Evolutionary conservation across 2,888 invertebrate genomes (phyloP).

Genomic region (Pseudococcus jackbeardsleyi): DNA sequence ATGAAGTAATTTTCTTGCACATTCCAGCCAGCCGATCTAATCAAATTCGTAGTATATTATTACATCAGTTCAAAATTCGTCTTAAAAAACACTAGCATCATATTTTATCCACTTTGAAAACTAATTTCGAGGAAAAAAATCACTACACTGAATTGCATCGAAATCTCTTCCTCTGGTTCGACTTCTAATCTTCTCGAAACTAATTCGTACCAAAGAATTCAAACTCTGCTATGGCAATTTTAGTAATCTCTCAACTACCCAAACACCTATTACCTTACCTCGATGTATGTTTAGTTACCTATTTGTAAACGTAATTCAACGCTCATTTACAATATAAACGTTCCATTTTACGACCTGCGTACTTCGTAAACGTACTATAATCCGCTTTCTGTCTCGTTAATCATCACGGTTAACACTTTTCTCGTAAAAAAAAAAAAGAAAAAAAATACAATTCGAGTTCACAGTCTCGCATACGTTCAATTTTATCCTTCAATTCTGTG

Average conservation of each 20-base stretch:
- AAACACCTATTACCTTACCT: background rate
- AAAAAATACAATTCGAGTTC: constrained; percentile 6
- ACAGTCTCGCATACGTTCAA: background rate
- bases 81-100: too few species aligned
- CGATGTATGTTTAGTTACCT: background rate
- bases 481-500: background rate
- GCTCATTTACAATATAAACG: background rate
- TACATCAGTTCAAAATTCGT: too few species aligned
- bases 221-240: background rate
- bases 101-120: too few species aligned
- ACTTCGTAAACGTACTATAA: background rate
- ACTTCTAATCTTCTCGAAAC: too few species aligned
- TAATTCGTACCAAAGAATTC: too few species aligned
- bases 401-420: background rate
- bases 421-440: background rate
- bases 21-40: too few species aligned
- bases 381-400: constrained; percentile 14
- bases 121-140: too few species aligned
- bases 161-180: too few species aligned
- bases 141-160: too few species aligned
- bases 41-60: too few species aligned
- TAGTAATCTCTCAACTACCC: background rate
- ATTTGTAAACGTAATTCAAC: background rate
- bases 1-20: too few species aligned
- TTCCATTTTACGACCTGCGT: constrained; percentile 5